Conservation (phyloP, 2,888 invertebrate species). For the Amphipoea oculea region DNA sequence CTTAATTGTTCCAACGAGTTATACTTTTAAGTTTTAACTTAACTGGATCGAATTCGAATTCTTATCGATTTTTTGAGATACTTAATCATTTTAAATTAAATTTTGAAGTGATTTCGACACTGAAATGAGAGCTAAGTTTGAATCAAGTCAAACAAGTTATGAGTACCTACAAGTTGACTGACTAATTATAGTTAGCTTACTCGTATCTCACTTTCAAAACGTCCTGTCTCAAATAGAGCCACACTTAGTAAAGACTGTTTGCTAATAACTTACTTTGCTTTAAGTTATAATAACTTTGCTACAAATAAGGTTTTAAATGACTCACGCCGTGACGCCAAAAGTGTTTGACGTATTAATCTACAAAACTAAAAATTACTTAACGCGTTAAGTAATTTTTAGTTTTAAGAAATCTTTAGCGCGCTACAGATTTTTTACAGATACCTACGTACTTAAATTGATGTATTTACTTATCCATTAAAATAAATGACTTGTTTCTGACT, state of each 20-base stretch:
- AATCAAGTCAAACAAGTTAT: slow-evolving; percentile 46
- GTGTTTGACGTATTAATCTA: neutral
- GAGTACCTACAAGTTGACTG: slow-evolving; percentile 16
- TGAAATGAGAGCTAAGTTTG: slow-evolving; percentile 10
- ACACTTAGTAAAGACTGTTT: neutral
- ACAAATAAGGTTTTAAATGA: neutral
- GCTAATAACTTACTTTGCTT: slow-evolving; percentile 4
- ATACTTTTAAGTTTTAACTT: slow-evolving; percentile 25
- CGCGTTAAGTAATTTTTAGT: no score
- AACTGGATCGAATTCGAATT: slow-evolving; percentile 12
- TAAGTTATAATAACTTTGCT: slow-evolving; percentile 8
- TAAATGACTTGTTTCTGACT: neutral
- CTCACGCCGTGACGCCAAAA: neutral
- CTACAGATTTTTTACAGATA: neutral
- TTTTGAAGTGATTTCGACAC: slow-evolving; percentile 17
- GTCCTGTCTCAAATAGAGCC: slow-evolving; percentile 28
- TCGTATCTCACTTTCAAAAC: slow-evolving; percentile 47
- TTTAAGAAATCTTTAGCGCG: neutral
- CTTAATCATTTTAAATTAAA: neutral
- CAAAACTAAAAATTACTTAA: neutral
- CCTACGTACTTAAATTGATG: neutral
- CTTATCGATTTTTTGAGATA: slow-evolving; percentile 17
- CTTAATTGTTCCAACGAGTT: slow-evolving; percentile 48
- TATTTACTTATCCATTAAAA: neutral
- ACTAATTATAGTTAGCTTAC: slow-evolving; percentile 24